Base-by-base conservation (phyloP, 1,140 invertebrate genomes). In the Aphelenchoides besseyi region DNA sequence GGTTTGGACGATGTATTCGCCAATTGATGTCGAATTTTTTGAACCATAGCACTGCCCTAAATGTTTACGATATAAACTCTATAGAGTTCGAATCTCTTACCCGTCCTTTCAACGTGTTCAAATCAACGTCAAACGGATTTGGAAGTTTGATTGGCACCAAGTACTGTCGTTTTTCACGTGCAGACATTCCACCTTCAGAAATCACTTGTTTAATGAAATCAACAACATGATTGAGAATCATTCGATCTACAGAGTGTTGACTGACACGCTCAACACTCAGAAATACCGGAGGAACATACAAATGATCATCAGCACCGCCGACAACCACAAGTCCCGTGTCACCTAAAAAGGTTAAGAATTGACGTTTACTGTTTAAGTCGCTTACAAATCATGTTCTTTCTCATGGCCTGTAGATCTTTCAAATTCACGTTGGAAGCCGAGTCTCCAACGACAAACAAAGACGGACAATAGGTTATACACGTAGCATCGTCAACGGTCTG, bases 131-230 rank as follows among this genome's bases (percentile, higher is more conserved):
- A 52, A 80, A 81, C 23, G 63, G 48, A 59, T 79, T 61, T 5
- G 77, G 76, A 26, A 76, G 16, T 35, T 68, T 75, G 29, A 79
- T 63, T n/a, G 75, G 75, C 54, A 41, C 70, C 28, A 76, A 53
- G 54, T 79, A 64, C 28, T 76, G 59, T 18, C 75, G 61, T 23
- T 61, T 61, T 33, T 78, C 79, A 35, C 53, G 66, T 12, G 73
- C 62, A 18, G 71, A 69, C 67, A 69, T 70, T 3, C 67, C 67
- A 16, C 67, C 68, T 8, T 76, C 75, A n/a, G 36, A 26, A 16
- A 78, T 70, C 28, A 76, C 77, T 64, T 79, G 75, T 29, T 76
- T 72, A n/a, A 76, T 81, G 63, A 76, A 76, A 36, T 76, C 76
- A 9, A 75, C 55, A 16, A 62, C 59, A 36, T 79, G 57, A 37